Evolutionary conservation across 2,888 invertebrate genomes (phyloP).

Genomic region (Schizotus pectinicornis): DNA sequence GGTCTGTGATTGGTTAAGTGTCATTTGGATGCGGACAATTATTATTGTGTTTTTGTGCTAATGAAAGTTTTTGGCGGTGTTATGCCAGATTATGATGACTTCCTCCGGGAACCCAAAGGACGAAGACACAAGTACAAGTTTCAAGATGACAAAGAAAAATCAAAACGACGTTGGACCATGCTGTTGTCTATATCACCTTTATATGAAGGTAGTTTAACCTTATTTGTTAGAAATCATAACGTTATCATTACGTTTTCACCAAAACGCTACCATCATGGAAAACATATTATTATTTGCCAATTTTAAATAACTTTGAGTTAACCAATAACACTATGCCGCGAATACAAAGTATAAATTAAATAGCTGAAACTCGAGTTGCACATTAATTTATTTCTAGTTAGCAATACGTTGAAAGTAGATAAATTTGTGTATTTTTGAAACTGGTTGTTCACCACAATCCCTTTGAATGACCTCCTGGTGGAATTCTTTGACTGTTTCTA

Average conservation of each 20-base stretch:
- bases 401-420: background rate
- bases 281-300: too few species aligned
- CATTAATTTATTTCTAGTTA: too few species aligned
- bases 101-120: slow-evolving; percentile 43
- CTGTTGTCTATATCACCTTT: slow-evolving; percentile 45
- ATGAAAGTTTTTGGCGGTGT: slow-evolving; percentile 15
- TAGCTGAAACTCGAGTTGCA: too few species aligned
- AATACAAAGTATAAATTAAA: too few species aligned
- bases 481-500: slow-evolving; percentile 37
- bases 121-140: slow-evolving; percentile 48
- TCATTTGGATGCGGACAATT: too few species aligned
- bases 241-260: too few species aligned
- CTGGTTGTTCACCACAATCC: slow-evolving; percentile 51
- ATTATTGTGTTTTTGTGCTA: too few species aligned
- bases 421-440: background rate
- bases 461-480: slow-evolving; percentile 56
- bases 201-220: slow-evolving; percentile 38
- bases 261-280: too few species aligned
- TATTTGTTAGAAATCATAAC: too few species aligned
- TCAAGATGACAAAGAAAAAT: slow-evolving; percentile 30
- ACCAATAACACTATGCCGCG: too few species aligned
- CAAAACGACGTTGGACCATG: slow-evolving; percentile 42
- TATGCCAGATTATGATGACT: slow-evolving; percentile 48
- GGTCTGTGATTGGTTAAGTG: background rate
- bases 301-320: too few species aligned